Conservation (phyloP, 2,888 invertebrate species). For the Pantelozetes paolii region DNA sequence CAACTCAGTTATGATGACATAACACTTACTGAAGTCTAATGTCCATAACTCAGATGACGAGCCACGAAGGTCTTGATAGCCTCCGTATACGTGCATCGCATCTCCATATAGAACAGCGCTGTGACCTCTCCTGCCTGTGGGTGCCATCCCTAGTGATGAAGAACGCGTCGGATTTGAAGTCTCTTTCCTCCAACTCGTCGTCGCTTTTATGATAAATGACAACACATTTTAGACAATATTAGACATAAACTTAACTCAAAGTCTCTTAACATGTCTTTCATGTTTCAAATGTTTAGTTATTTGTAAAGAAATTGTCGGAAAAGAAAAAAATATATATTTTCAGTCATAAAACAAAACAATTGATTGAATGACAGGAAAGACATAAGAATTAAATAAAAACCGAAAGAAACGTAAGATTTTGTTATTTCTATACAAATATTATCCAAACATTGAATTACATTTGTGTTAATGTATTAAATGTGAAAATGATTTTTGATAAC, state of each 20-base stretch:
- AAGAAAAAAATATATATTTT: neutral
- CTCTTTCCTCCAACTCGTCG: slow-evolving; percentile 47
- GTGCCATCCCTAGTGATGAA: slow-evolving; percentile 50
- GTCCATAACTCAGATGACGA: slow-evolving; percentile 81
- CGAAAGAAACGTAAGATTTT: neutral
- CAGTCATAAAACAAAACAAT: neutral
- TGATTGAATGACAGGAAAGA: neutral
- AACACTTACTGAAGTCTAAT: slow-evolving; percentile 70
- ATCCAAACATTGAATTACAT: neutral
- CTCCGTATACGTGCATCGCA: slow-evolving; percentile 77
- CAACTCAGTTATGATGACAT: slow-evolving; percentile 21
- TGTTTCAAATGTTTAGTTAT: neutral
- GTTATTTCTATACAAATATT: neutral
- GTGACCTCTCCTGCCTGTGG: slow-evolving; percentile 76
- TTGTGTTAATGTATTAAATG: slow-evolving; percentile 11
- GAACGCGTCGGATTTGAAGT: slow-evolving; percentile 21
- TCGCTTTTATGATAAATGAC: slow-evolving; percentile 41
- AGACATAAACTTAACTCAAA: neutral
- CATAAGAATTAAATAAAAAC: neutral
- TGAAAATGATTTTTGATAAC: neutral
- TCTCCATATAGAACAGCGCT: slow-evolving; percentile 72
- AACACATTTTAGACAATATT: neutral
- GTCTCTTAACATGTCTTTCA: neutral
- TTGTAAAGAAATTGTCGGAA: neutral
- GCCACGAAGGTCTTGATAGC: slow-evolving; percentile 77